Evolutionary conservation across 2,113 vertebrate genomes (phyloP).

Genomic region (Redunca redunca): DNA sequence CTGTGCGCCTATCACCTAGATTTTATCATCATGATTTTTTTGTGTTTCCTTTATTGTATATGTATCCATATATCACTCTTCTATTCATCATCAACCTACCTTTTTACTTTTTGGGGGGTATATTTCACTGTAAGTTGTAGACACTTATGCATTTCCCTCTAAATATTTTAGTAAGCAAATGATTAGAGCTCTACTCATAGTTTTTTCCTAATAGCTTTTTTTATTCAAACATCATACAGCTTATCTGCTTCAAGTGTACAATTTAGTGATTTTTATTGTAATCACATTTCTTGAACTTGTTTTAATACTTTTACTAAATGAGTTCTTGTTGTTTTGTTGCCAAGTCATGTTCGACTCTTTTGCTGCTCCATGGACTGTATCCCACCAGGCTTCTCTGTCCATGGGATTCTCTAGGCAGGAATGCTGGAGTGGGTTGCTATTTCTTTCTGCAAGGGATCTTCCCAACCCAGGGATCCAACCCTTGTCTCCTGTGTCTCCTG

Average conservation of each 20-base stretch:
- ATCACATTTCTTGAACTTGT: background rate
- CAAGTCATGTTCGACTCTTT: background rate
- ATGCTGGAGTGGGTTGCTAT: background rate
- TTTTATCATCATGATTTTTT: background rate
- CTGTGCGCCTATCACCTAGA: background rate
- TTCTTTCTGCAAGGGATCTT: background rate
- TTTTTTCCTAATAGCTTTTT: background rate
- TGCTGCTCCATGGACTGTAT: background rate
- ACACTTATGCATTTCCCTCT: background rate
- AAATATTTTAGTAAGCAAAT: background rate
- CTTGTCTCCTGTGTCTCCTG: background rate
- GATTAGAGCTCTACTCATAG: background rate
- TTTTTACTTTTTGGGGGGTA: background rate
- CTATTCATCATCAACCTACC: background rate
- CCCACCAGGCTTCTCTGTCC: background rate
- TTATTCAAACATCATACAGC: background rate
- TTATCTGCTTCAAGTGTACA: background rate
- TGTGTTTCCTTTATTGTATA: background rate
- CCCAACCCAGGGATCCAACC: background rate
- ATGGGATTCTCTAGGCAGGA: background rate
- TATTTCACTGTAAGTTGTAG: background rate
- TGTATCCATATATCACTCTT: background rate
- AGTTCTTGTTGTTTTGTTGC: background rate
- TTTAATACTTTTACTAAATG: background rate
- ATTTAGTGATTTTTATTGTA: background rate